Base-by-base conservation (phyloP, 2,797 vertebrate genomes). In the Hippoglossus hippoglossus region DNA sequence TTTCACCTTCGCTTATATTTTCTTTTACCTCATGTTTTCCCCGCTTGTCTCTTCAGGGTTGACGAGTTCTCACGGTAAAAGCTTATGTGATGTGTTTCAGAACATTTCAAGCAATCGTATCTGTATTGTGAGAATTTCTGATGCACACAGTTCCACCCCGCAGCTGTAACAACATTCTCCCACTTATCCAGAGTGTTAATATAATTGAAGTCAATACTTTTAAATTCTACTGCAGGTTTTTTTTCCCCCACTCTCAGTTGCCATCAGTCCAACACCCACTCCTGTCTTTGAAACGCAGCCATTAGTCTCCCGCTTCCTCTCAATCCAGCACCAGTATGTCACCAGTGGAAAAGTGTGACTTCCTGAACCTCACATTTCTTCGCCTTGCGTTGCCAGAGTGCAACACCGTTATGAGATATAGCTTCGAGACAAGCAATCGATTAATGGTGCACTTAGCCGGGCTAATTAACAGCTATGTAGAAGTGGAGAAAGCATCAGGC, bases 371-470 rank as follows among this genome's bases (percentile, higher is more conserved):
- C 75, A 52, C 90, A 81, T 92, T 93, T 93, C 91, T 83, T 87
- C 22, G 44, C 61, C 70, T 44, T 46, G 56, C 55, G 60, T 87
- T 84, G 81, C 71, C 71, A 71, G 79, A 86, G 86, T 62, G 83
- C 70, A 78, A 83, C 80, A 39, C 63, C 51, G 86, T 89, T 94
- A 94, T 94, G 92, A 94, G 91, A 92, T 92, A 92, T 91, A 87
- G 87, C 89, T 53, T 56, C 46, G 81, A 88, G 93, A 93, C 90
- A 86, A 82, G 85, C 88, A 86, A 94, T 94, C 92, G 93, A 94
- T 94, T 93, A 93, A 94, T 94, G 93, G 92, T 92, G 92, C 92
- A 94, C 94, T 94, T 92, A 94, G 91, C 90, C 34, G 34, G 73
- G 71, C 92, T 94, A 94, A 94, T 94, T 94, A 94, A 93, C 93